Base-by-base conservation (phyloP, 2,888 invertebrate genomes). In the Crepidodera aurea region DNA sequence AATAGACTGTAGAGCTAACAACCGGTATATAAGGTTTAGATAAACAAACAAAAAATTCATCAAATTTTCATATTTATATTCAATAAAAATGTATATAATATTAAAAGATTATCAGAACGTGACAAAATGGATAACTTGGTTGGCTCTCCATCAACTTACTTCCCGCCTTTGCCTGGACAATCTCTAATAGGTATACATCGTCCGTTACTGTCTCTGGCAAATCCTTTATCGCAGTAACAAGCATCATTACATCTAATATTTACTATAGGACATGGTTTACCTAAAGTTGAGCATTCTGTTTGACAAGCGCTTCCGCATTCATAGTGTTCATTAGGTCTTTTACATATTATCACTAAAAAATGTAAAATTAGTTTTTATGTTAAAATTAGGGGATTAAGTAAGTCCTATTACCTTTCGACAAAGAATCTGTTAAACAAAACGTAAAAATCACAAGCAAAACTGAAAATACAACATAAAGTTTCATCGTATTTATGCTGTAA, bases 241-340 rank as follows among this genome's bases (percentile, higher is more conserved):
- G 32, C 67, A 51, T 72, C 71, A 56, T 70, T 74, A 46, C 74
- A 75, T 57, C 60, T 58, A 22, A 73, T 32, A 50, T 75, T 73
- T 3, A 68, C 25, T 44, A 74, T 74, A 1, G 65, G 65, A 57
- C 75, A 76, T 6, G 46, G 2, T 67, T 71, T 18, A 4, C 71
- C 73, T 16, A 74, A 48, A 51, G 57, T 70, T 39, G 25, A 53
- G 51, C 74, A 76, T 59, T 55, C 55, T 12, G 60, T 73, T 66
- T 76, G 74, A 56, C 76, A 76, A 12, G 75, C 73, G 50, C 72
- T 72, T 19, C 75, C 74, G 53, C 76, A 75, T 10, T 46, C 37
- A 51, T 74, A 76, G 18, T 56, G 13, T n/a, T n/a, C n/a, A n/a
- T n/a, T n/a, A n/a, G n/a, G n/a, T n/a, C 60, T 76, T 74, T n/a